A percentile compares a stretch with the other conserved stretches of the same genome.
phyloP scores from a whole-genome alignment of 1,140 invertebrate species.

The Musca vetustissima region DNA sequence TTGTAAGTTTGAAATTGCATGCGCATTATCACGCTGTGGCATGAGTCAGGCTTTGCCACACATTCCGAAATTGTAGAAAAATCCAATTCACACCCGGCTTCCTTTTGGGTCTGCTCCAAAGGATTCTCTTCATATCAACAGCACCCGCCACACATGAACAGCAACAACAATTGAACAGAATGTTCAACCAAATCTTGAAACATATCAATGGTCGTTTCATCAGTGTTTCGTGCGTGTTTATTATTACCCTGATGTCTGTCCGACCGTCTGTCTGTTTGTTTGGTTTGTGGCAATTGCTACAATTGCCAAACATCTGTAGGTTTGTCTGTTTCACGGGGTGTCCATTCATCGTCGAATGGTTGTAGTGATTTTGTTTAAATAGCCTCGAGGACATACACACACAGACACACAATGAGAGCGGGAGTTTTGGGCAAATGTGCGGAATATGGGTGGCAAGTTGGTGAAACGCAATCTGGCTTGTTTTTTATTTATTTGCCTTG shows the following conservation, averaged over 20 bases:
- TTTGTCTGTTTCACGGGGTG: background rate
- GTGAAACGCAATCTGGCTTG: background rate
- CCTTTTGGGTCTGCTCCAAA: background rate
- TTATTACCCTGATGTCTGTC: background rate
- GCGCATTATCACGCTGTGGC: no score
- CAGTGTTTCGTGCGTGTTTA: slow-evolving; percentile 19
- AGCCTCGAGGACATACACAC: slow-evolving; percentile 23
- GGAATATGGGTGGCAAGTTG: slow-evolving; percentile 49
- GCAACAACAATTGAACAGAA: background rate
- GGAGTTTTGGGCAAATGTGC: slow-evolving; percentile 43
- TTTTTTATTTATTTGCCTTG: background rate
- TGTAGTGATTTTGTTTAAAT: slow-evolving; percentile 42
- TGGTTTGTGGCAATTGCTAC: slow-evolving; percentile 17
- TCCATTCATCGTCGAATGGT: background rate
- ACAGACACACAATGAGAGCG: slow-evolving; percentile 1
- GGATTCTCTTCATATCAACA: background rate
- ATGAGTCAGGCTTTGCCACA: no score
- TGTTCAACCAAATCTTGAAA: slow-evolving; percentile 11
- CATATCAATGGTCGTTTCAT: slow-evolving; percentile 7
- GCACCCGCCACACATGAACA: background rate
- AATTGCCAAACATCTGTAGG: background rate
- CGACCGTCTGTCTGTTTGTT: background rate
- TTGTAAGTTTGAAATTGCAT: no score
- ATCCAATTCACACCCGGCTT: no score
- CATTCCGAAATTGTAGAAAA: no score